Evolutionary conservation across 2,888 invertebrate species (phyloP), one percentile per base, ranked within the genome.

Genomic region (Caenorhabditis macrosperma): DNA sequence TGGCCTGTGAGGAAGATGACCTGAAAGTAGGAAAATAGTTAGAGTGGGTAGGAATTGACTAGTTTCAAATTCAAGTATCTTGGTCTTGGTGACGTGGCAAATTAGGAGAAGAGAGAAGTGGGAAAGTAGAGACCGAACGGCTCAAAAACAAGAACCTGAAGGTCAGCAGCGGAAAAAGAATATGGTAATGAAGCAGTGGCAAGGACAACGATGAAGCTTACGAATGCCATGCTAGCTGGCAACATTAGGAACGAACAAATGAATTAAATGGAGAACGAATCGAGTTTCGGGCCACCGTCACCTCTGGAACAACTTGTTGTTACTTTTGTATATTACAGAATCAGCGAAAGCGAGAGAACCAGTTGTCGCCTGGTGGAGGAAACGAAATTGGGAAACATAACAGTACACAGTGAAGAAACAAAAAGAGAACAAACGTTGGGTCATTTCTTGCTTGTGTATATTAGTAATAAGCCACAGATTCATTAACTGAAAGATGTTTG

Each of bases 371-470:
- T 54, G 59, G 52, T 60, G 69, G n/a, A n/a, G n/a, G n/a, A n/a
- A n/a, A n/a, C 60, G 69, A 69, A 69, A 60, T 69, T 60, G 69
- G 46, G n/a, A n/a, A n/a, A n/a, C n/a, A 67, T 67, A 60, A 60
- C 59, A 69, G 59, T 60, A 52, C 60, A 52, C 57, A 35, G 50
- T 38, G 28, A 46, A 59, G 57, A 59, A 55, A 67, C 44, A 44
- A 59, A 46, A 59, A 59, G 46, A 28, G 54, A 52, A 52, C 52
- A 52, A 24, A 54, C 30, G 6, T 33, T 20, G 20, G 54, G 54
- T 54, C 54, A 54, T 44, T 44, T 33, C 10, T 10, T 33, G 10
- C 5, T 33, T 33, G 33, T 7, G 33, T 33, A 7, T 33, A 38
- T 12, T 38, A 38, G 38, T 38, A 15, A 33, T 5, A 9, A 33